Conservation (phyloP, 1,140 invertebrate species). For the Drosophila pandora region DNA sequence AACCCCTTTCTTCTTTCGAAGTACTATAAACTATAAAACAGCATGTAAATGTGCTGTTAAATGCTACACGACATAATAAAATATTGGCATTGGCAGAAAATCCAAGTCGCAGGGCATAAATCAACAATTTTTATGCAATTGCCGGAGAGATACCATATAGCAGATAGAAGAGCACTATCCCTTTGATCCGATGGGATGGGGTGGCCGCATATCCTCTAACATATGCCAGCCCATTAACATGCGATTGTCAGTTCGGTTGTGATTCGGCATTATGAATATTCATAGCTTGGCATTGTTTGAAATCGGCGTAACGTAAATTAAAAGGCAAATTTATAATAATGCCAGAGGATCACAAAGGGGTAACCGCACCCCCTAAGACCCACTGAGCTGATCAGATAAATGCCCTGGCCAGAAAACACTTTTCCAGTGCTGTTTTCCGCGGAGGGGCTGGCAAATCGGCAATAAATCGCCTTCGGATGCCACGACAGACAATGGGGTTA, state of each 20-base stretch:
- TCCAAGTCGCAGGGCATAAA: conserved; percentile 61
- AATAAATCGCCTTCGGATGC: conserved; percentile 78
- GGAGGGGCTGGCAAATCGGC: conserved; percentile 70
- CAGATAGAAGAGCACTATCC: conserved; percentile 46
- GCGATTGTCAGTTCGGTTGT: conserved; percentile 68
- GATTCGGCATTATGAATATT: conserved; percentile 78
- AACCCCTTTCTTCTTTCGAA: conserved; percentile 31
- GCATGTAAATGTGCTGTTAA: conserved; percentile 75
- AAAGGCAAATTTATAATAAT: conserved; percentile 83
- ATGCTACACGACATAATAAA: conserved; percentile 60
- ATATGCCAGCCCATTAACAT: conserved; percentile 81
- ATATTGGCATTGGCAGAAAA: conserved; percentile 65
- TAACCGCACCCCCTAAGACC: conserved; percentile 55
- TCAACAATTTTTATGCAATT: conserved; percentile 70
- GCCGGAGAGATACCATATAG: conserved; percentile 55
- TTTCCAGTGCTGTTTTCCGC: conserved; percentile 3
- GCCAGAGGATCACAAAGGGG: conserved; percentile 49
- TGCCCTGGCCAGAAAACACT: conserved; percentile 57
- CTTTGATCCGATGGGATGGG: conserved; percentile 3
- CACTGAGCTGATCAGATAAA: conserved; percentile 54
- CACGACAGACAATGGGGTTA: conserved; percentile 60
- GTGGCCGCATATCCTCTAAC: conserved; percentile 41
- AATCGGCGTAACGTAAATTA: conserved; percentile 82
- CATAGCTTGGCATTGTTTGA: conserved; percentile 69
- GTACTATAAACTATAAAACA: conserved; percentile 39